phyloP scores from a whole-genome alignment of 2,888 invertebrate genomes.

The Venusia cambrica region DNA sequence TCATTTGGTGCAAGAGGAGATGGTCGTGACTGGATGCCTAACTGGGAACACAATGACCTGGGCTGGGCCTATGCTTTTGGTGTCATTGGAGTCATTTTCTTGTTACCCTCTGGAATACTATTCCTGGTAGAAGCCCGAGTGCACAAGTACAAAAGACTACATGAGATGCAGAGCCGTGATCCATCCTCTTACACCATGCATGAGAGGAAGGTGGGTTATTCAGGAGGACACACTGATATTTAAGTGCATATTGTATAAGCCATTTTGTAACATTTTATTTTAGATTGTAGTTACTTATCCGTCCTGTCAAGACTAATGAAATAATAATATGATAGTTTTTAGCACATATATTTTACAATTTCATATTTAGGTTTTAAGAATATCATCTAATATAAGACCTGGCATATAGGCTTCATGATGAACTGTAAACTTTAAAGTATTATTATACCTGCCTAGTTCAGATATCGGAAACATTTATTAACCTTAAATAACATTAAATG shows the following conservation, averaged over 20 bases:
- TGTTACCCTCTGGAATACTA: slow-evolving; percentile 88
- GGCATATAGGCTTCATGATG: too few species aligned
- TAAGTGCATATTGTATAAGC: slow-evolving; percentile 56
- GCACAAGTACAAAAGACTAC: slow-evolving; percentile 86
- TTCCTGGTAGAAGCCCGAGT: slow-evolving; percentile 92
- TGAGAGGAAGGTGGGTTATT: slow-evolving; percentile 80
- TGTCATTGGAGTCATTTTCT: slow-evolving; percentile 87
- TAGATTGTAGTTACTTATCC: slow-evolving; percentile 24
- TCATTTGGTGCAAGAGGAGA: slow-evolving; percentile 96
- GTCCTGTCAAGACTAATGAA: slow-evolving; percentile 24
- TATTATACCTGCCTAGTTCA: too few species aligned
- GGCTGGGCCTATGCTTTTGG: slow-evolving; percentile 96
- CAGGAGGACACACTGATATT: slow-evolving; percentile 86
- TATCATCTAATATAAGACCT: too few species aligned
- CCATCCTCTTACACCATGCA: slow-evolving; percentile 85
- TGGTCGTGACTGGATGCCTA: slow-evolving; percentile 96
- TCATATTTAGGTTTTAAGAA: too few species aligned
- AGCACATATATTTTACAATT: too few species aligned
- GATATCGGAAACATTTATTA: too few species aligned
- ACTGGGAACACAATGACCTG: slow-evolving; percentile 96
- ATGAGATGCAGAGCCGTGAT: slow-evolving; percentile 85
- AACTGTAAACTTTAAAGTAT: too few species aligned
- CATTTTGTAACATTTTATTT: slow-evolving; percentile 2
- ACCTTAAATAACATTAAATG: too few species aligned
- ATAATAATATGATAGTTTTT: too few species aligned